phyloP scores from a whole-genome alignment of 2,888 invertebrate genomes.

The Eristalinus aeneus region DNA sequence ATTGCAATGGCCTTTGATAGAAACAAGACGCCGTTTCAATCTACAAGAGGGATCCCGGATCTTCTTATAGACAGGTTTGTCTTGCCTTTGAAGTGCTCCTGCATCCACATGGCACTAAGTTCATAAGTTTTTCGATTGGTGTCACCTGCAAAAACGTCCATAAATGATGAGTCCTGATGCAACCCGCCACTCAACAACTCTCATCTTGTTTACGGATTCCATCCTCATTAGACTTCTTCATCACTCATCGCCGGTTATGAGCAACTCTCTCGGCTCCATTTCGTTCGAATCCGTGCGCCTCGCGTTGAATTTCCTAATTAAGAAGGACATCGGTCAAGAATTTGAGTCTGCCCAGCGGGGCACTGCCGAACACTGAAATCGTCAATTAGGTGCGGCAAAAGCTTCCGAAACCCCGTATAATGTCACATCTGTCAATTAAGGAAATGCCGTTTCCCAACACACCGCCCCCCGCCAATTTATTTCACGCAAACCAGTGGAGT shows the following conservation, averaged over 20 bases:
- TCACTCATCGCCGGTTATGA: not conserved
- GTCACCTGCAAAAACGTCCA: too few relatives aligned
- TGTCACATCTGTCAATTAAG: constrained; percentile 61
- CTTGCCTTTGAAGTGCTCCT: too few relatives aligned
- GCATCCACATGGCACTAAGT: too few relatives aligned
- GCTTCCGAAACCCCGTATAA: constrained; percentile 38
- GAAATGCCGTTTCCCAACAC: constrained; percentile 32
- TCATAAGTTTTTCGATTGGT: too few relatives aligned
- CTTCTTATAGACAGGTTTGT: too few relatives aligned
- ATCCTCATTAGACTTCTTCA: not conserved
- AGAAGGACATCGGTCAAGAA: constrained; percentile 15
- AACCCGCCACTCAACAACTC: not conserved
- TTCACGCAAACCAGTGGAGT: not conserved
- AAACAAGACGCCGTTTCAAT: too few relatives aligned
- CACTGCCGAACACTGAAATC: constrained; percentile 22
- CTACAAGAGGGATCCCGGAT: too few relatives aligned
- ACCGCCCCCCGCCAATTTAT: not conserved
- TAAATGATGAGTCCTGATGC: too few relatives aligned
- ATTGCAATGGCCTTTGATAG: too few relatives aligned
- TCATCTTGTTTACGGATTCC: not conserved
- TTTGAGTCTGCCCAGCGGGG: constrained; percentile 44
- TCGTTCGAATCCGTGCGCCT: not conserved
- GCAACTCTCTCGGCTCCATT: not conserved
- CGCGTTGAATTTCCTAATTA: constrained; percentile 10
- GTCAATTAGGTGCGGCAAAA: constrained; percentile 45